Evolutionary conservation across 2,797 vertebrate genomes (phyloP).

Genomic region (Gymnopithys bicolor): DNA sequence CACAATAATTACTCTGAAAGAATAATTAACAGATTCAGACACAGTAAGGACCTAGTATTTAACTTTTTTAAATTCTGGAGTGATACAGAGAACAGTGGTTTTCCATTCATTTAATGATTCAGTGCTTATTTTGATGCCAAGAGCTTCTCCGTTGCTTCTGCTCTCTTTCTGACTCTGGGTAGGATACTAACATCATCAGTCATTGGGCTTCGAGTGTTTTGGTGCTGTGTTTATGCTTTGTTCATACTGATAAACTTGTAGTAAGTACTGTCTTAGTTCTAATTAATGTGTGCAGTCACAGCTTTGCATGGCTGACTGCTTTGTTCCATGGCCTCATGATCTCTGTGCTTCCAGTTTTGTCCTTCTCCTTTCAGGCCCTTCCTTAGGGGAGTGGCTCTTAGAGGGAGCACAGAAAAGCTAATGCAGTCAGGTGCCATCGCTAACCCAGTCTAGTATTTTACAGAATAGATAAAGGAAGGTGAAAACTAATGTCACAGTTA

Average conservation of each 20-base stretch:
- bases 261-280: background rate
- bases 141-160: background rate
- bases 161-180: background rate
- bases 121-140: background rate
- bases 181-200: background rate
- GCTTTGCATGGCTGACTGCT: background rate
- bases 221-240: background rate
- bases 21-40: background rate
- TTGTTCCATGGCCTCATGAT: background rate
- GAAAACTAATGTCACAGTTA: background rate
- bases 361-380: background rate
- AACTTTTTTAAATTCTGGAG: background rate
- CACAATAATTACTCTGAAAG: background rate
- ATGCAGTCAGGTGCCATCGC: background rate
- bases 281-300: background rate
- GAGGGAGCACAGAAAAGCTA: background rate
- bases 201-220: background rate
- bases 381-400: background rate
- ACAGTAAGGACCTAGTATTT: background rate
- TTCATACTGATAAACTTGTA: background rate
- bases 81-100: background rate
- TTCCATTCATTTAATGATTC: background rate
- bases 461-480: background rate
- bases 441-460: background rate
- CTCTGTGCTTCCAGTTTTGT: background rate